Evolutionary conservation across 23 tunicate species (phyloP), one percentile per base, ranked within the genome.

Genomic region (Styela plicata): DNA sequence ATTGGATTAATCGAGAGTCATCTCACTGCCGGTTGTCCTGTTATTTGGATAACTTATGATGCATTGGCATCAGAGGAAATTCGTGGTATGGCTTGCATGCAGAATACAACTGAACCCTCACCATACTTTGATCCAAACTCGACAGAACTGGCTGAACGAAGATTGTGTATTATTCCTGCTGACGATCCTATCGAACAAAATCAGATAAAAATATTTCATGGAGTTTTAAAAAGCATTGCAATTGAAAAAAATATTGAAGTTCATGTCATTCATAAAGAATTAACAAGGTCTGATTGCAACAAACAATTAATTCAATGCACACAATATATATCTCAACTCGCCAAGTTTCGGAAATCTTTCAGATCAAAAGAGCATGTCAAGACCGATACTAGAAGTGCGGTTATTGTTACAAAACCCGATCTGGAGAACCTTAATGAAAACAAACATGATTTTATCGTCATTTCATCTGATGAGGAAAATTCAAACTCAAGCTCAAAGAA

Each of bases 11-110:
- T 84, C 1, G 89, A 84, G 37, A 85, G 81, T 1, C 70, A 64
- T 68, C 24, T 89, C 69, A 34, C 57, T 10, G 26, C 82, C n/a
- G 88, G 88, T 2, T 89, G 94, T 65, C 88, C 88, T 35, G 88
- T 89, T 26, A n/a, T 89, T 7, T 89, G 94, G 94, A 85, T 89
- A 33, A 84, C 76, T 70, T 70, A 85, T 30, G 85, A 80, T 74
- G 7, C 36, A 30, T 30, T 21, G 0, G 74, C 82, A 34, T 88
- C 94, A 0, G 78, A 84, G 52, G 79, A 52, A 66, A 64, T 79
- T 2, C 57, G 88, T 33, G 34, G 30, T 2, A 30, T 34, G 20
- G 73, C 82, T 25, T 35, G 71, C 20, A 79, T 89, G 85, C 24
- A 34, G 3, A 57, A 32, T 64, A 64, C 25, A 44, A 74, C 29